A percentile compares a stretch with the other conserved stretches of the same genome.
Evolutionary conservation across 2,888 invertebrate species (phyloP).

Genomic region (Hypercompe scribonia): DNA sequence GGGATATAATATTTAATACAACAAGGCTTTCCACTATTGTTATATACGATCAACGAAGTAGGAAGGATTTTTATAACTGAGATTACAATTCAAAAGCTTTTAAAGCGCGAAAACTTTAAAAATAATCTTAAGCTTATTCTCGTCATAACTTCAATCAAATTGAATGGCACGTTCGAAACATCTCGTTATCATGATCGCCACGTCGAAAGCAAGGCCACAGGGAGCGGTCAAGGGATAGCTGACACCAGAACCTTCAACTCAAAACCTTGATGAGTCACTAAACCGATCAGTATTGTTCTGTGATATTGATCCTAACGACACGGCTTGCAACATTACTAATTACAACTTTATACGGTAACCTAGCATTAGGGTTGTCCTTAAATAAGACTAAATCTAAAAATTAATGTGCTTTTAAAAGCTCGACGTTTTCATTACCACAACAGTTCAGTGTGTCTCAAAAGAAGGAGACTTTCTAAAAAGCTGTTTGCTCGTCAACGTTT

Average conservation of each 20-base stretch:
- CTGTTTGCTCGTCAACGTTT: too few species aligned
- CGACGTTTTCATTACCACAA: too few species aligned
- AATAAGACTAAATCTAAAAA: not conserved
- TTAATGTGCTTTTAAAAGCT: too few species aligned
- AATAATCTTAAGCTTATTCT: slow-evolving; percentile 39
- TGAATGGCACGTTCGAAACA: slow-evolving; percentile 58
- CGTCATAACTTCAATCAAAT: slow-evolving; percentile 62
- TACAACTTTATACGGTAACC: slow-evolving; percentile 67
- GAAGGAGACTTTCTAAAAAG: too few species aligned
- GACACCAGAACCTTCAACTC: slow-evolving; percentile 71
- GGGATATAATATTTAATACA: slow-evolving; percentile 1
- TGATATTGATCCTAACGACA: slow-evolving; percentile 75
- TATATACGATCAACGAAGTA: slow-evolving; percentile 3
- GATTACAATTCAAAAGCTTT: slow-evolving; percentile 20
- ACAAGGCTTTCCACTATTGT: slow-evolving; percentile 17
- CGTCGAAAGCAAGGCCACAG: slow-evolving; percentile 81
- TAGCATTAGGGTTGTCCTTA: slow-evolving; percentile 52
- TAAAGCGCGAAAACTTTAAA: slow-evolving; percentile 14
- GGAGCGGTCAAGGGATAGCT: slow-evolving; percentile 81
- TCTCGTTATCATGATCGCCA: slow-evolving; percentile 71
- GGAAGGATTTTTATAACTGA: slow-evolving; percentile 16
- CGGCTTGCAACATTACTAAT: slow-evolving; percentile 75
- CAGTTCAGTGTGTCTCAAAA: not conserved
- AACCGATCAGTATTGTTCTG: slow-evolving; percentile 65
- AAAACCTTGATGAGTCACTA: slow-evolving; percentile 76